phyloP scores from a whole-genome alignment of 2,113 vertebrate genomes.

The Chlamydotis undulata region DNA sequence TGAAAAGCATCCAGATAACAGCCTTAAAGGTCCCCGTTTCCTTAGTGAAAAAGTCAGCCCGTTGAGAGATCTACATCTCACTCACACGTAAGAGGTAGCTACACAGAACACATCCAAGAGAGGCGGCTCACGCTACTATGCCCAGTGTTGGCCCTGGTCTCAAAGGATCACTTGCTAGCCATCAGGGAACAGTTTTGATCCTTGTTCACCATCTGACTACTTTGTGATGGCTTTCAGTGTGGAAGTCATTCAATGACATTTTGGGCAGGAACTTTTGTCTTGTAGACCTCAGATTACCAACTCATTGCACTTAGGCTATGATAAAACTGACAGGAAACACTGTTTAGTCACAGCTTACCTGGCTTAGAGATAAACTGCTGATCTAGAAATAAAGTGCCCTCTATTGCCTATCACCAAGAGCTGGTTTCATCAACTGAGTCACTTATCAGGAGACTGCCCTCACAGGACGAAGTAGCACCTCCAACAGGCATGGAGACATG shows the following conservation, averaged over 20 bases:
- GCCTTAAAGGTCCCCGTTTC: background rate
- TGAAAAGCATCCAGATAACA: background rate
- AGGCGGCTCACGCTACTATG: background rate
- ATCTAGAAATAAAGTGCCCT: background rate
- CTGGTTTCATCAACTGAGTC: background rate
- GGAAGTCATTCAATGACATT: background rate
- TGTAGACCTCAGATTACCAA: background rate
- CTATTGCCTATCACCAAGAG: background rate
- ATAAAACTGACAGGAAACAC: background rate
- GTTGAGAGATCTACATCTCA: background rate
- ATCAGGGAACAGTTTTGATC: background rate
- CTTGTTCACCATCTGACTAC: background rate
- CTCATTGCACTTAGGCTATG: accelerated
- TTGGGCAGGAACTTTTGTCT: background rate
- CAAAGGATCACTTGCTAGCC: background rate
- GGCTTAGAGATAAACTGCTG: background rate
- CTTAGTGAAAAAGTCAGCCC: background rate
- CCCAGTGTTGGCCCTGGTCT: background rate
- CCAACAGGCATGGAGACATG: background rate
- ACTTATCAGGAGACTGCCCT: background rate
- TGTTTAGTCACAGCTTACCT: background rate
- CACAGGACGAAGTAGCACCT: background rate
- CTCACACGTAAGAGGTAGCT: accelerated
- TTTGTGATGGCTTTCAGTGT: background rate
- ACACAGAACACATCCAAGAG: accelerated